These are phyloP conservation scores for Podilymbus podiceps DNA, from an alignment of 2,113 vertebrate species.

Conservation along the genomic window DNA sequence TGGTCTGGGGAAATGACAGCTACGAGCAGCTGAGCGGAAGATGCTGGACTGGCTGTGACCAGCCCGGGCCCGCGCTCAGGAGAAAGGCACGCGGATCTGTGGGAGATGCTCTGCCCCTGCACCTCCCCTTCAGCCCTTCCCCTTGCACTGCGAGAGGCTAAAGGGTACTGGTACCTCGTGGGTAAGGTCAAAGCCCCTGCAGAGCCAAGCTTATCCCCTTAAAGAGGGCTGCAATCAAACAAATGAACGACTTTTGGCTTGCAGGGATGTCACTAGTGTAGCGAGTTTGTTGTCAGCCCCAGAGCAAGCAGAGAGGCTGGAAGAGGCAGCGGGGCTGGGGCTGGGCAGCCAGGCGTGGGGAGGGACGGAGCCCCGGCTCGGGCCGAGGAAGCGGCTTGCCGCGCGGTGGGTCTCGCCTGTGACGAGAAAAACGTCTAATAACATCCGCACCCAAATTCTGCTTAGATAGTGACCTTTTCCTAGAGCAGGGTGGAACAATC, in stretches of 20 bases:
- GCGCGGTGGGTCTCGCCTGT: rapidly evolving
- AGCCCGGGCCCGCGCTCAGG: rapidly evolving
- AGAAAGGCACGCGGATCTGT: background rate
- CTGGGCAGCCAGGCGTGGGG: background rate
- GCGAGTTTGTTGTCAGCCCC: rapidly evolving
- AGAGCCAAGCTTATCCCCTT: background rate
- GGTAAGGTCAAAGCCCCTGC: rapidly evolving
- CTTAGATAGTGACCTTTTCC: background rate
- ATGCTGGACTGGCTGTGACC: background rate
- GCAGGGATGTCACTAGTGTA: rapidly evolving
- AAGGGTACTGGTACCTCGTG: background rate
- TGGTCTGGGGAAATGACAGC: background rate
- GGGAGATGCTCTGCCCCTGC: background rate
- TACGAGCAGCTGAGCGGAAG: background rate
- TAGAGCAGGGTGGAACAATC: background rate
- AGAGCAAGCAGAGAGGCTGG: background rate
- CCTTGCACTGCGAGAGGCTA: rapidly evolving
- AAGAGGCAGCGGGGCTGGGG: rapidly evolving
- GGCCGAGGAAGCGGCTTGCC: background rate
- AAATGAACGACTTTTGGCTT: too few relatives aligned
- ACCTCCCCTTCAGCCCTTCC: background rate
- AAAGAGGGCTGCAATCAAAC: background rate
- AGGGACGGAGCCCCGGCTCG: rapidly evolving
- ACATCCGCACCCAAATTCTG: background rate
- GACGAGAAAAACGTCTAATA: background rate